Evolutionary conservation across 1,140 invertebrate genomes (phyloP), one percentile per base, ranked within the genome.

Genomic region (Tetragnatha versicolor): DNA sequence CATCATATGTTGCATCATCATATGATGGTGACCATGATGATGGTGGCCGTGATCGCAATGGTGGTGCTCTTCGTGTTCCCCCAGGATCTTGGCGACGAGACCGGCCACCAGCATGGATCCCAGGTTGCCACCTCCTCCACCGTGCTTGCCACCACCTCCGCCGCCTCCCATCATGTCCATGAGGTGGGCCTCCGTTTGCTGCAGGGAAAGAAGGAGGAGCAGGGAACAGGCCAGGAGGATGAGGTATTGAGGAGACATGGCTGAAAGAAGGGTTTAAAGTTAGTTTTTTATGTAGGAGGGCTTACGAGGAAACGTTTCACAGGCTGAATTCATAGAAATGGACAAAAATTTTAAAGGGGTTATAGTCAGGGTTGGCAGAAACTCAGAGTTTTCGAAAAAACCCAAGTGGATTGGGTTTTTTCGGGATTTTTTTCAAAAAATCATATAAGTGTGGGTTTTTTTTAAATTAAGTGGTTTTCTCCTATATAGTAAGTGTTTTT

Each of bases 1-100:
- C 66, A 68, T 68, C 63, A 66, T 66, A 10, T 31, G 29, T 29
- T 70, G 66, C 66, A 70, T 70, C 66, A 70, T 70, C 10, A 53
- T 47, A 25, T 70, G 55, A 25, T 25, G 42, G 33, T 68, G 63
- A 7, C 49, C 47, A 29, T 70, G 65, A 22, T 69, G 66, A 25
- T 70, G 66, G 10, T 45, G 37, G 1, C 39, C 37, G 9, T 70
- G 37, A 5, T 45, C 20, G 4, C 39, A 37, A 12, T 70, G 66
- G 12, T 68, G 31, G 17, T 70, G 66, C 0, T 68, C 27, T 0
- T 68, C 65, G 9, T 70, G 66, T 22, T 70, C 66, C 6, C 66
- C 66, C 0, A 70, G 47, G 14, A 70, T 70, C 33, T 70, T 70
- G 7, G 66, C 66, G 5, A 70, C 55, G 47, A 70, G 66, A 1